Evolutionary conservation across 2,888 invertebrate genomes (phyloP).

Genomic region (Marronus borbonicus): DNA sequence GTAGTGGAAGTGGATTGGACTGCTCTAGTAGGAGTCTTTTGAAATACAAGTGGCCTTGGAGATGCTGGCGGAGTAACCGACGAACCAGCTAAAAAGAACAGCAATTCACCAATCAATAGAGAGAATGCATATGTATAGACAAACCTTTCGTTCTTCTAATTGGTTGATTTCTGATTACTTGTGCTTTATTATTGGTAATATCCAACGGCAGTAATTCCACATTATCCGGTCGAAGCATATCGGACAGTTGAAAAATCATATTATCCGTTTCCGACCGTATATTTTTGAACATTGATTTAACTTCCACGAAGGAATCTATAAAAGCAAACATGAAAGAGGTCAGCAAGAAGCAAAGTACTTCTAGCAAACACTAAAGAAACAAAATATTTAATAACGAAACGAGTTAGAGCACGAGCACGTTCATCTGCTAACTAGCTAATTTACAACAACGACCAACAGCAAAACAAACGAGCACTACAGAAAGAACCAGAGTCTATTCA

Average conservation of each 20-base stretch:
- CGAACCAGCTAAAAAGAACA: too few relatives aligned
- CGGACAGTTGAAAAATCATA: conserved; percentile 54
- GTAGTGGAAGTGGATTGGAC: background rate
- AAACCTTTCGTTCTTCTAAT: background rate
- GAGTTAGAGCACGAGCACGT: conserved; percentile 35
- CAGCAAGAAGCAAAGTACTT: too few relatives aligned
- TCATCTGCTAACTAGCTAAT: conserved; percentile 40
- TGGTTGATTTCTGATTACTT: conserved; percentile 8
- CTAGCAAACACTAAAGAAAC: too few relatives aligned
- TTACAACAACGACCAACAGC: conserved; percentile 35
- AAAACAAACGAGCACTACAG: conserved; percentile 27
- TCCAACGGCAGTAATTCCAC: conserved; percentile 48
- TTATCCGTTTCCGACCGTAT: conserved; percentile 53
- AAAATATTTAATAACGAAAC: background rate
- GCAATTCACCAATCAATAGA: too few relatives aligned
- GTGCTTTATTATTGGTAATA: conserved; percentile 37
- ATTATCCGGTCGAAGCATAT: conserved; percentile 51
- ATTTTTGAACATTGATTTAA: conserved; percentile 53
- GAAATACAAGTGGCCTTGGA: background rate
- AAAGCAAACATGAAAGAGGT: background rate
- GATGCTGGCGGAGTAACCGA: background rate
- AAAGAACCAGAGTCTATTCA: conserved; percentile 18
- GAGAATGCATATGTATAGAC: background rate
- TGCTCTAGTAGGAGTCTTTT: background rate
- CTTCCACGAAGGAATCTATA: conserved; percentile 49